A percentile compares a stretch with the other conserved stretches of the same genome.
These are phyloP conservation scores for Notamacropus eugenii DNA, from an alignment of 2,797 vertebrate genomes.

Conservation along the genomic window DNA sequence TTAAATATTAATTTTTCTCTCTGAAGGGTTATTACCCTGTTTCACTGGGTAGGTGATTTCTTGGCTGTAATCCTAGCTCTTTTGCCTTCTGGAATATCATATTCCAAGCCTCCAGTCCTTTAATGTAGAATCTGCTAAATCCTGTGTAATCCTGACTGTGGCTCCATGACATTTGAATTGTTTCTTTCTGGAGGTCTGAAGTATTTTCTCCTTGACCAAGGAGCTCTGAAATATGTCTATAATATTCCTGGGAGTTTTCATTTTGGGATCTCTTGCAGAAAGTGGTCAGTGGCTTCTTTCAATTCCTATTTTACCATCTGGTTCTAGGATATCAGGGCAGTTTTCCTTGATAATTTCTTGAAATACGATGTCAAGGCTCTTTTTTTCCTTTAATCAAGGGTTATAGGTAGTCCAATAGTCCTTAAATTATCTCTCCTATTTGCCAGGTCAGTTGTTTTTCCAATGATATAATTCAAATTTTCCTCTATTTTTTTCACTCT, in stretches of 20 bases:
- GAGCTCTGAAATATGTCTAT: background rate
- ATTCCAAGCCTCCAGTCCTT: background rate
- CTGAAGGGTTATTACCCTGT: background rate
- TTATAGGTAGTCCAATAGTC: background rate
- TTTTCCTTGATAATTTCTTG: background rate
- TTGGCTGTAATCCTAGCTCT: no score
- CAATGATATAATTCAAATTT: background rate
- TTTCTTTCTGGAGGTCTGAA: background rate
- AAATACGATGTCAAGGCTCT: background rate
- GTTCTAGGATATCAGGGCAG: background rate
- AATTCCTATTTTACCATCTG: background rate
- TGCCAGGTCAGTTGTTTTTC: background rate
- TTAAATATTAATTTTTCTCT: background rate
- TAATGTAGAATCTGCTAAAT: background rate
- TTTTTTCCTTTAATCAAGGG: background rate
- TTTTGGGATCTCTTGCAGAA: background rate
- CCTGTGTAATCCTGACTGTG: background rate
- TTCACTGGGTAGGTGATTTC: no score
- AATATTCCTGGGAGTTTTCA: background rate
- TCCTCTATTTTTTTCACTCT: background rate
- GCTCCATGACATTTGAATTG: background rate
- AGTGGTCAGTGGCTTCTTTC: background rate
- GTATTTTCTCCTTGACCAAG: background rate
- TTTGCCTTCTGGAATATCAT: background rate
- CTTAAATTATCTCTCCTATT: background rate